Evolutionary conservation across 2,888 invertebrate species (phyloP).

Genomic region (Metallyticus violacea): DNA sequence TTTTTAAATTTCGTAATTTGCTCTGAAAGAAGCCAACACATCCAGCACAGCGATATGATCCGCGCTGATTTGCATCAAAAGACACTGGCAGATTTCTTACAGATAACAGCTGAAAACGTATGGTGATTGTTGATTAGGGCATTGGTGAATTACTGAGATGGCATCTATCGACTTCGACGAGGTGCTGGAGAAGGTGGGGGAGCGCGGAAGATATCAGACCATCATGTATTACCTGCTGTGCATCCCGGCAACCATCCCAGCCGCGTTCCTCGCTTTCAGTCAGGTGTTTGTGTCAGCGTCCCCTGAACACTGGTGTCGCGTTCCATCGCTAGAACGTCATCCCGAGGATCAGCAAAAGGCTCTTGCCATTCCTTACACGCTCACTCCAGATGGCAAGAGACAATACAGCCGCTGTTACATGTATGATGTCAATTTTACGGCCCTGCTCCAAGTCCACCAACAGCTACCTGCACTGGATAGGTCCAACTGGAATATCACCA

Average conservation of each 20-base stretch:
- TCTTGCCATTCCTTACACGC: slow-evolving; percentile 52
- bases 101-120: background rate
- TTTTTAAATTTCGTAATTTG: background rate
- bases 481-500: slow-evolving; percentile 45
- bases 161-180: slow-evolving; percentile 54
- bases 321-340: slow-evolving; percentile 52
- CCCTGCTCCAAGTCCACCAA: slow-evolving; percentile 43
- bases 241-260: slow-evolving; percentile 62
- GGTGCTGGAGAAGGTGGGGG: slow-evolving; percentile 59
- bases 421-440: slow-evolving; percentile 53
- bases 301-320: slow-evolving; percentile 65
- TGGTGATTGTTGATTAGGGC: background rate
- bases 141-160: background rate
- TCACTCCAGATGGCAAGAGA: slow-evolving; percentile 45
- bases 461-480: slow-evolving; percentile 43
- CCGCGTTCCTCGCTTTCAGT: slow-evolving; percentile 64
- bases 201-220: slow-evolving; percentile 62
- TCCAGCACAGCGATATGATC: background rate
- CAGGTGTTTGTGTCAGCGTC: slow-evolving; percentile 70
- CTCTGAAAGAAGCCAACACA: background rate
- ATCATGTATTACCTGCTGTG: slow-evolving; percentile 61
- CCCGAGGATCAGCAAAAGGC: slow-evolving; percentile 51
- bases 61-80: background rate
- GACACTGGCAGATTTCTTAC: background rate
- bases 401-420: slow-evolving; percentile 45